A percentile compares a stretch with the other conserved stretches of the same genome.
Conservation (phyloP, 2,888 invertebrate species). For the Adelphocoris suturalis region DNA sequence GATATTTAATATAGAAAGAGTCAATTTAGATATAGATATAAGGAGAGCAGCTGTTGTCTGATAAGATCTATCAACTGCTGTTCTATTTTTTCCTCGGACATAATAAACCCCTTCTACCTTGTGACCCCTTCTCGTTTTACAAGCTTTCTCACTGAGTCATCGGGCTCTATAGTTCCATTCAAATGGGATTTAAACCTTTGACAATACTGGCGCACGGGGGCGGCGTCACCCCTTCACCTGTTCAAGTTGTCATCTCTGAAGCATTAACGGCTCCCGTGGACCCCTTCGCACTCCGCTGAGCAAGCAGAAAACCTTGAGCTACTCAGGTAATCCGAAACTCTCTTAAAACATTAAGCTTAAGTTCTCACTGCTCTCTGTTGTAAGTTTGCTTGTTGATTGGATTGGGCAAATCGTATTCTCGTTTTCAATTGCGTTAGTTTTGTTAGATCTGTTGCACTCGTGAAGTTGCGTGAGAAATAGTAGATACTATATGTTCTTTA, state of each 20-base stretch:
- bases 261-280: background rate
- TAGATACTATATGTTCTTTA: no score
- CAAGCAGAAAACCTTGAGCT: slow-evolving; percentile 29
- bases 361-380: background rate
- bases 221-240: slow-evolving; percentile 47
- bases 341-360: slow-evolving; percentile 20
- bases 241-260: slow-evolving; percentile 40
- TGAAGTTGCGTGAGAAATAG: no score
- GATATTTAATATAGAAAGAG: slow-evolving; percentile 66
- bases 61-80: slow-evolving; percentile 68
- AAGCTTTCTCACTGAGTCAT: slow-evolving; percentile 52
- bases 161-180: slow-evolving; percentile 21
- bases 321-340: slow-evolving; percentile 29
- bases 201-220: slow-evolving; percentile 52
- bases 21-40: slow-evolving; percentile 65
- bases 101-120: slow-evolving; percentile 66
- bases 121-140: slow-evolving; percentile 26
- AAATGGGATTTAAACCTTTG: slow-evolving; percentile 64
- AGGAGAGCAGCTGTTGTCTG: slow-evolving; percentile 54
- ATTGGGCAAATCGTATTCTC: background rate
- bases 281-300: slow-evolving; percentile 5
- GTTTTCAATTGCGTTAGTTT: slow-evolving; percentile 13
- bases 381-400: background rate
- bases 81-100: slow-evolving; percentile 56
- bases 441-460: background rate